Percentiles rank a stretch among this genome's conserved stretches.
Evolutionary conservation across 2,797 vertebrate species (phyloP).

Genomic region (Melopsittacus undulatus): DNA sequence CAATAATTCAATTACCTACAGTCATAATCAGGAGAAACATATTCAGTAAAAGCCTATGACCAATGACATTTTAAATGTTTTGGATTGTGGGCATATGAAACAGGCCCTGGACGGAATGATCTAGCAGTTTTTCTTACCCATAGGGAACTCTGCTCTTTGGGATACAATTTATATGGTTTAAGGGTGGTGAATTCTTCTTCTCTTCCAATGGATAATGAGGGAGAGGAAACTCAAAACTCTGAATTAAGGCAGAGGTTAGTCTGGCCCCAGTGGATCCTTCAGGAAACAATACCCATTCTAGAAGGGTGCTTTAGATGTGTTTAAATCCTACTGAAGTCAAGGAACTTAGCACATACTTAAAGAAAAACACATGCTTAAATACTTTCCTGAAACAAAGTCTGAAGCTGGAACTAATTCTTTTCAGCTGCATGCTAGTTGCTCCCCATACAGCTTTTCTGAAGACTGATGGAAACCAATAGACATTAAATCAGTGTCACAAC

Average conservation of each 20-base stretch:
- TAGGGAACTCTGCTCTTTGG: neutral
- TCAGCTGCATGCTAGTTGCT: conserved; percentile 2
- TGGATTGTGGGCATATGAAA: neutral
- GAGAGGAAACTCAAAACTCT: neutral
- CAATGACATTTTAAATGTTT: neutral
- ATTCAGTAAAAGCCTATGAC: neutral
- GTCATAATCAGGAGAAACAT: neutral
- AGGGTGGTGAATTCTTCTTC: neutral
- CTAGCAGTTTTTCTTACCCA: neutral
- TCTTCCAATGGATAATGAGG: neutral
- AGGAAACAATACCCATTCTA: neutral
- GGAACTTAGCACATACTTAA: conserved; percentile 39
- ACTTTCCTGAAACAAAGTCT: conserved; percentile 13
- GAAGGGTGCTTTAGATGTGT: neutral
- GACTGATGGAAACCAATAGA: neutral
- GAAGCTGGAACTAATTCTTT: conserved; percentile 44
- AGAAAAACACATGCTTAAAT: conserved; percentile 50
- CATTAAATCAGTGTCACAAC: neutral
- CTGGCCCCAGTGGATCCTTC: neutral
- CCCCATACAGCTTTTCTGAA: neutral
- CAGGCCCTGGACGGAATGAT: neutral
- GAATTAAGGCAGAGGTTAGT: neutral
- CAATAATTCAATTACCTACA: neutral
- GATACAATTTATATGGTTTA: neutral
- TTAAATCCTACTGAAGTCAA: conserved; percentile 46